Conservation (phyloP, 2,888 invertebrate genomes). For the Artemia sinica region DNA sequence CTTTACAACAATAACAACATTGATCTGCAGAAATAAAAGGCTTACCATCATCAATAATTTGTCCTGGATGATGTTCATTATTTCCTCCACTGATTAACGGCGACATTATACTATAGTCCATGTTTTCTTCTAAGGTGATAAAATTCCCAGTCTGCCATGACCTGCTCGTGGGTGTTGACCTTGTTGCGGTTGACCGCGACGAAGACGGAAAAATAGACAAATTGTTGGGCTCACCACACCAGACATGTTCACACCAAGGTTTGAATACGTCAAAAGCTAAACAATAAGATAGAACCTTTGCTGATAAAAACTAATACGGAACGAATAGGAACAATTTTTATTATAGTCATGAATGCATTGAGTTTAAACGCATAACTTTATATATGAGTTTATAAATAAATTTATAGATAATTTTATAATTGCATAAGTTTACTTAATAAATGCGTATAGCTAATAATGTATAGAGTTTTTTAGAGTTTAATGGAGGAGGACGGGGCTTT, state of each 20-base stretch:
- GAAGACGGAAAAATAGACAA: constrained; percentile 50
- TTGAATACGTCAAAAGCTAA: constrained; percentile 82
- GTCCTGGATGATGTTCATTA: constrained; percentile 46
- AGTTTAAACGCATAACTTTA: no score
- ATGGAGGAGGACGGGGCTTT: no score
- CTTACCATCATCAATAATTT: constrained; percentile 61
- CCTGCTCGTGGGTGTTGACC: constrained; percentile 44
- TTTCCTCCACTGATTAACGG: constrained; percentile 42
- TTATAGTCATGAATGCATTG: no score
- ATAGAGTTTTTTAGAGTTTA: no score
- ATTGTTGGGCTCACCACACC: constrained; percentile 72
- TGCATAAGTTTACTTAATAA: no score
- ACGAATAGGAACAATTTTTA: not conserved
- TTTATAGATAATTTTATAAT: no score
- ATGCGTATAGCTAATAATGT: no score
- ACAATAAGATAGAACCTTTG: constrained; percentile 25
- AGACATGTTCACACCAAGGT: constrained; percentile 54
- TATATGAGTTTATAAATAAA: no score
- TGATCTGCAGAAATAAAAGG: not conserved
- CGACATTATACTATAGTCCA: constrained; percentile 81
- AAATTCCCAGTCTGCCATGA: constrained; percentile 45
- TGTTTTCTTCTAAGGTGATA: constrained; percentile 63
- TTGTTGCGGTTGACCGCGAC: constrained; percentile 51
- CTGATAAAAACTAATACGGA: constrained; percentile 15
- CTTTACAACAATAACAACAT: no score